A percentile compares a stretch with the other conserved stretches of the same genome.
phyloP scores from a whole-genome alignment of 2,113 vertebrate species.

The Tinamus guttatus region DNA sequence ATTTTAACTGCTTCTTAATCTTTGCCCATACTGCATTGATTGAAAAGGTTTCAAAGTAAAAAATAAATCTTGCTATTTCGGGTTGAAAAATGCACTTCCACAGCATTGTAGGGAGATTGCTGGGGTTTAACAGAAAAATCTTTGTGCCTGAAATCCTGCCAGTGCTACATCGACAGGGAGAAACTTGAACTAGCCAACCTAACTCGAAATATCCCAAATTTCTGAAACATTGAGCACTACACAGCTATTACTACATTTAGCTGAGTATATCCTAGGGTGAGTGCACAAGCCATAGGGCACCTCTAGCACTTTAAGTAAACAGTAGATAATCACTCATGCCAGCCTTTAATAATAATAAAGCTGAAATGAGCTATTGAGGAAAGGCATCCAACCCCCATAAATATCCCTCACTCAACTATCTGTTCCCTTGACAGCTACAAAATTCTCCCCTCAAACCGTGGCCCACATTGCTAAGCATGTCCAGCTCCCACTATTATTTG shows the following conservation, averaged over 20 bases:
- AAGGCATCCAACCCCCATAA: background rate
- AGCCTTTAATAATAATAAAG: background rate
- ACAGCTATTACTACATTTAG: background rate
- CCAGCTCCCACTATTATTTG: background rate
- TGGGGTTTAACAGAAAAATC: background rate
- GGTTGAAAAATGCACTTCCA: background rate
- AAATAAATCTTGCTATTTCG: background rate
- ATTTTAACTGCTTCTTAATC: background rate
- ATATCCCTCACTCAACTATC: background rate
- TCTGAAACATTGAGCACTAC: background rate
- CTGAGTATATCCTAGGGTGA: background rate
- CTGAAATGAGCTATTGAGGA: background rate
- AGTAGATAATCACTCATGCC: background rate
- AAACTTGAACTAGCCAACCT: no score
- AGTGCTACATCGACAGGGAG: background rate
- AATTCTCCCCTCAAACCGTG: background rate
- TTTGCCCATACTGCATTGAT: background rate
- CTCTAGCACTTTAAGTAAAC: background rate
- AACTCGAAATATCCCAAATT: background rate
- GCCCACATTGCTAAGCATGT: background rate
- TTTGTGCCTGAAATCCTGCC: background rate
- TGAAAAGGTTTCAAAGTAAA: background rate
- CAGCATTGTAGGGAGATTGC: background rate
- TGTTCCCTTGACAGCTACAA: background rate
- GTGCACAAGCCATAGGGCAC: rapidly evolving